Evolutionary conservation across 1,140 invertebrate genomes (phyloP), one percentile per base, ranked within the genome.

Genomic region (Penaeus chinensis): DNA sequence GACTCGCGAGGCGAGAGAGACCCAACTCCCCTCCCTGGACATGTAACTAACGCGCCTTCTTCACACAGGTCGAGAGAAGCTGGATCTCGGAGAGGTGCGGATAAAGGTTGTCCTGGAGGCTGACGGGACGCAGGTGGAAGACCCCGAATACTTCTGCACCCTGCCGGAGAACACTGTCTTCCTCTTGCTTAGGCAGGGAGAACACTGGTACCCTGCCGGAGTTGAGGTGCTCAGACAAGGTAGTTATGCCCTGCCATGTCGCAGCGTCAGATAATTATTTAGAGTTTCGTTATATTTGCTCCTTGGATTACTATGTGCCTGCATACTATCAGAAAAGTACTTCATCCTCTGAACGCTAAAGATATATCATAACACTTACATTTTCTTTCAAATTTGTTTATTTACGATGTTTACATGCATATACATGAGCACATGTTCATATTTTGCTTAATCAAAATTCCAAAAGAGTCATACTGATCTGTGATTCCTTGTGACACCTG

Each of bases 131-230:
- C 92, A 93, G 89, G 92, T 93, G 13, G 93, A 93, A 65, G 93
- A 93, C 80, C 92, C 93, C 42, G 92, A 92, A 85, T 93, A 93
- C 89, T 93, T 93, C 90, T 91, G 91, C 85, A 92, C 92, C 69
- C 90, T 93, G 24, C 91, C 92, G 66, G 91, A 91, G 71, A 92
- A 93, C 85, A 92, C 93, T 32, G 91, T 92, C 60, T 91, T 93
- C 84, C 90, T 93, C 79, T 82, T 93, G 66, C 91, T 93, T 91
- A 94, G 96, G 91, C 95, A 95, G 90, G 96, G 96, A 74, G 97
- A 99, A 93, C 94, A 96, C 92, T 99, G 97, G 97, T 95, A 95
- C 92, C 97, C 97, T 89, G 90, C 90, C 27, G 90, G 90, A 22
- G 90, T 90, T 42, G 90, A 90, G 84, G 90, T 88, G 42, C 85